Conservation (phyloP, 2,888 invertebrate genomes). For the Cantharis rustica region DNA sequence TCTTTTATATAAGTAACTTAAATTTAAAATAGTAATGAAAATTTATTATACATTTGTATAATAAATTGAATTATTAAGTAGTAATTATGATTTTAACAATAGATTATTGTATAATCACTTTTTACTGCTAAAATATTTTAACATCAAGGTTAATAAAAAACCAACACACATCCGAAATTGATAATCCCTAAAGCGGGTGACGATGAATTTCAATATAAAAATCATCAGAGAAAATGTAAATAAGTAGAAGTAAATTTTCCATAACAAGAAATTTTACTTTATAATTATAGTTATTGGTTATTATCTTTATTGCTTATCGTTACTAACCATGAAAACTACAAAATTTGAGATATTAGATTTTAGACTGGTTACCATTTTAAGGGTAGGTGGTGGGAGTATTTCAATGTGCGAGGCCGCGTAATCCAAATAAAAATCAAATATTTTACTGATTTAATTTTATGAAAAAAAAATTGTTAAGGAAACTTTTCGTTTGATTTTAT, state of each 20-base stretch:
- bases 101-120: background rate
- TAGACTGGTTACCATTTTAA: no score
- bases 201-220: background rate
- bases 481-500: no score
- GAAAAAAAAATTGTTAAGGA: no score
- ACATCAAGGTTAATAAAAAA: background rate
- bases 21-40: background rate
- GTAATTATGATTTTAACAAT: background rate
- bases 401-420: no score
- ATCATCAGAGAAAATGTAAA: background rate
- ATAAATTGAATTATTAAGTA: background rate
- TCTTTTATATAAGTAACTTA: background rate
- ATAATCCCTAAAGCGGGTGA: no score
- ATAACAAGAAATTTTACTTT: background rate
- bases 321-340: background rate
- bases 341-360: no score
- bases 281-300: background rate
- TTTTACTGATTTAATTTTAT: no score
- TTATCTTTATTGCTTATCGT: background rate
- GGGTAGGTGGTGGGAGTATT: no score
- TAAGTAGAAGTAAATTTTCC: background rate
- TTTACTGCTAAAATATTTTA: background rate
- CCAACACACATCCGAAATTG: background rate
- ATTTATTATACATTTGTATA: background rate
- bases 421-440: no score